Evolutionary conservation across 2,888 invertebrate genomes (phyloP).

Genomic region (Matsumyia berberina): DNA sequence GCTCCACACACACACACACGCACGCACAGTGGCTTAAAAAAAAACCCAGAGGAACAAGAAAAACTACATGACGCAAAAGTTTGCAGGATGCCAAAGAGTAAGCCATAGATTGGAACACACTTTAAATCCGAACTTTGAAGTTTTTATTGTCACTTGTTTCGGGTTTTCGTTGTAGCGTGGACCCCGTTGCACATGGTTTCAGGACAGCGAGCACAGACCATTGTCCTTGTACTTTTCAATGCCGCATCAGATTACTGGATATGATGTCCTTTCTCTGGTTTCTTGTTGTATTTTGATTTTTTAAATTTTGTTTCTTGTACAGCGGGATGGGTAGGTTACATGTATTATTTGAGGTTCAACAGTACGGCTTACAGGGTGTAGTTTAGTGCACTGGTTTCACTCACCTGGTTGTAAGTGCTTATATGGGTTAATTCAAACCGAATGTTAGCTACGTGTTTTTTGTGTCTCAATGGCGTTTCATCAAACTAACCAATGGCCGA

Average conservation of each 20-base stretch:
- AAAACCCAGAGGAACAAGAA: conserved; percentile 50
- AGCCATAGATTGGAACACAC: conserved; percentile 68
- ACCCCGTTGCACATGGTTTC: conserved; percentile 6
- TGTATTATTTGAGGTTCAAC: too few species aligned
- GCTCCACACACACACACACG: conserved; percentile 27
- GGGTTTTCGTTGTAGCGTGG: conserved; percentile 54
- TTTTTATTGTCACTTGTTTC: conserved; percentile 74
- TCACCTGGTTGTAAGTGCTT: too few species aligned
- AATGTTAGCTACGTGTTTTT: too few species aligned
- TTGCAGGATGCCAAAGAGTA: conserved; percentile 63
- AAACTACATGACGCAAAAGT: conserved; percentile 53
- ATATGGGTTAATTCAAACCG: too few species aligned
- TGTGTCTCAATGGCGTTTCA: too few species aligned
- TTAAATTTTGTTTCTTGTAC: too few species aligned
- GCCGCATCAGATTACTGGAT: conserved; percentile 45
- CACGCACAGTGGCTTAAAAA: conserved; percentile 18
- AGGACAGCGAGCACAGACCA: conserved; percentile 5
- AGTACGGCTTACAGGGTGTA: too few species aligned
- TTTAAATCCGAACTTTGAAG: conserved; percentile 70
- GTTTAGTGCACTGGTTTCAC: too few species aligned
- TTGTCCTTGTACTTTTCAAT: conserved; percentile 52
- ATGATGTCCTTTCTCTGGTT: conserved; percentile 14
- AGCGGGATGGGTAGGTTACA: too few species aligned
- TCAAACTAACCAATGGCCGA: too few species aligned
- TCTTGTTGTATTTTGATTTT: background rate